A percentile compares a stretch with the other conserved stretches of the same genome.
phyloP scores from a whole-genome alignment of 2,113 vertebrate species.

The Megalops atlanticus region DNA sequence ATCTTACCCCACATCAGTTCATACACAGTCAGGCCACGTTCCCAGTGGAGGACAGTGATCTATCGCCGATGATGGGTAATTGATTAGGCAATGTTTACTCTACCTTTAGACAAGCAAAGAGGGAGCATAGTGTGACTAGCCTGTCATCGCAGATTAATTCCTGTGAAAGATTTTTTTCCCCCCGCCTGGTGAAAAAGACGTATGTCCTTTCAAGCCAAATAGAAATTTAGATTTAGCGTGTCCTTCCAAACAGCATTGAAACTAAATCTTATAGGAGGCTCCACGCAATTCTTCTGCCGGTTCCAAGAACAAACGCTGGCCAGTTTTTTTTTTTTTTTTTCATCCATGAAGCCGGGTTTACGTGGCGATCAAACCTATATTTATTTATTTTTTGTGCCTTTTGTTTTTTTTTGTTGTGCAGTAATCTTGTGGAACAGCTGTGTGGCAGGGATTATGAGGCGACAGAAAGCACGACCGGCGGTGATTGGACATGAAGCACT shows the following conservation, averaged over 20 bases:
- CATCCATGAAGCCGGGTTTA: slow-evolving; percentile 39
- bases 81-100: slow-evolving; percentile 42
- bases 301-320: slow-evolving; percentile 25
- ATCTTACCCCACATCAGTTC: slow-evolving; percentile 12
- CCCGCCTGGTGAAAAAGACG: slow-evolving; percentile 12
- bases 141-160: slow-evolving; percentile 34
- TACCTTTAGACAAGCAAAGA: slow-evolving; percentile 18
- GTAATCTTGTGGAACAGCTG: slow-evolving; percentile 56
- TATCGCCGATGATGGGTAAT: slow-evolving; percentile 45
- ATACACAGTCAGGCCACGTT: slow-evolving; percentile 45
- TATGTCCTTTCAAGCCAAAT: slow-evolving; percentile 27
- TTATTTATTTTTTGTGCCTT: slow-evolving; percentile 37
- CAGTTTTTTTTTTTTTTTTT: slow-evolving; percentile 44
- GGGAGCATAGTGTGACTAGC: slow-evolving; percentile 13
- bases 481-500: slow-evolving; percentile 37
- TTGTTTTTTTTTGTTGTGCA: slow-evolving; percentile 28
- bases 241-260: slow-evolving; percentile 26
- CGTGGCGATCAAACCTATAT: slow-evolving; percentile 25
- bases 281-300: background rate
- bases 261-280: slow-evolving; percentile 27
- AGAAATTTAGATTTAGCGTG: slow-evolving; percentile 28
- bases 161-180: slow-evolving; percentile 32
- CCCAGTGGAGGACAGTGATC: slow-evolving; percentile 40
- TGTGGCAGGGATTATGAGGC: slow-evolving; percentile 53
- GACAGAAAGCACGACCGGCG: slow-evolving; percentile 36